Base-by-base conservation (phyloP, 1,140 invertebrate genomes). In the Acarapis woodi region DNA sequence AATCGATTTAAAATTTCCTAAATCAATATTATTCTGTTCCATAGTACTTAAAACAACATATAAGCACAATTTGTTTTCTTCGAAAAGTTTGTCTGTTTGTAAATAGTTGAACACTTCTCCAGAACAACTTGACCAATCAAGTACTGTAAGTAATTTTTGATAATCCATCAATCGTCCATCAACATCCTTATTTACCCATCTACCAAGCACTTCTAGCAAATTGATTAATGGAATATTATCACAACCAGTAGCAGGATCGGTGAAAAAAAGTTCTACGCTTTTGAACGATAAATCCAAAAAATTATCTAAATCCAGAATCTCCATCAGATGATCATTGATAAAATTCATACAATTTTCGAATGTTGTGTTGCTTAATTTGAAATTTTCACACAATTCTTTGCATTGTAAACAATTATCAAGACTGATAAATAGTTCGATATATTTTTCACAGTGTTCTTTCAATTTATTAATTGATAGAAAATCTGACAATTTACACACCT, bases 391-490 rank as follows among this genome's bases (percentile, higher is more conserved):
- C 37, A 67, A 47, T 35, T 62, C 57, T 45, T 56, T 62, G 4
- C 64, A 57, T 37, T 55, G 51, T 33, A 70, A 49, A 51, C 67
- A 69, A 52, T 70, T 71, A 20, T 60, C 56, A 15, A 62, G 49
- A 50, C 65, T 63, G 30, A 71, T 47, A 51, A 65, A 66, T 24
- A 62, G 54, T 35, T 67, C 59, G 38, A 71, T 51, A 44, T 64
- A 68, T 42, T 68, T 65, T 25, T 12, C 24, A 25, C n/a, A n/a
- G n/a, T n/a, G n/a, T n/a, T n/a, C n/a, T n/a, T n/a, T n/a, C n/a
- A n/a, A n/a, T n/a, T n/a, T n/a, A n/a, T n/a, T n/a, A n/a, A n/a
- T n/a, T n/a, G n/a, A n/a, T n/a, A n/a, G n/a, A n/a, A n/a, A n/a
- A n/a, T n/a, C n/a, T n/a, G n/a, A n/a, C n/a, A n/a, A n/a, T n/a